A percentile compares a stretch with the other conserved stretches of the same genome.
Conservation (phyloP, 1,140 invertebrate species). For the Pollicipes pollicipes region DNA sequence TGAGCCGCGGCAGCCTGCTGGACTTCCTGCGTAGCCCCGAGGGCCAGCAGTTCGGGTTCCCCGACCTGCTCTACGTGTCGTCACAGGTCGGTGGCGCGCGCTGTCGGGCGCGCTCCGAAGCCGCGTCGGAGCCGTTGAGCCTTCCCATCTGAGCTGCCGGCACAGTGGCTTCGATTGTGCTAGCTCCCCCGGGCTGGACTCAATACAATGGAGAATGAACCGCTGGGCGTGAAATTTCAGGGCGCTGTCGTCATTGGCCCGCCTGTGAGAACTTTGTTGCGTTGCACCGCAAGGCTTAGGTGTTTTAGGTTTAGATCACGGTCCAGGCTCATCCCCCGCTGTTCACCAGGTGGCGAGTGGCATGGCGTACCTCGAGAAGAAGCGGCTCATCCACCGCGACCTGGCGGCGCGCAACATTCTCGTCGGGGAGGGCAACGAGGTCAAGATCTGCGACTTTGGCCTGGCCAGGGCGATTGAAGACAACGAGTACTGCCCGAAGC, state of each 20-base stretch:
- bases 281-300: too few species aligned
- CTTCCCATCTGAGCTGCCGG: too few species aligned
- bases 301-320: not conserved
- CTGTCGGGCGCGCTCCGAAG: too few species aligned
- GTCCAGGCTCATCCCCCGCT: not conserved
- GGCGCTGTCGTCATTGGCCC: not conserved
- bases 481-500: conserved; percentile 90
- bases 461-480: conserved; percentile 88
- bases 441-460: conserved; percentile 92
- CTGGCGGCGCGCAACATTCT: conserved; percentile 69
- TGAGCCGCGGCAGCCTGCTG: conserved; percentile 78
- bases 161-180: too few species aligned
- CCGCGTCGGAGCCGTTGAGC: too few species aligned
- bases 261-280: not conserved
- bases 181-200: too few species aligned
- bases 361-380: conserved; percentile 32
- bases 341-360: conserved; percentile 28
- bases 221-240: too few species aligned
- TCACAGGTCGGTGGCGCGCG: conserved; percentile 12
- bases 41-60: conserved; percentile 23
- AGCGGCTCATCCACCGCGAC: conserved; percentile 20
- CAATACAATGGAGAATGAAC: too few species aligned
- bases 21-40: conserved; percentile 68
- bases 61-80: conserved; percentile 18
- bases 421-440: conserved; percentile 85